Percentiles rank a stretch among this genome's conserved stretches.
Evolutionary conservation across 2,888 invertebrate species (phyloP).

Genomic region (Gymnocheta viridis): DNA sequence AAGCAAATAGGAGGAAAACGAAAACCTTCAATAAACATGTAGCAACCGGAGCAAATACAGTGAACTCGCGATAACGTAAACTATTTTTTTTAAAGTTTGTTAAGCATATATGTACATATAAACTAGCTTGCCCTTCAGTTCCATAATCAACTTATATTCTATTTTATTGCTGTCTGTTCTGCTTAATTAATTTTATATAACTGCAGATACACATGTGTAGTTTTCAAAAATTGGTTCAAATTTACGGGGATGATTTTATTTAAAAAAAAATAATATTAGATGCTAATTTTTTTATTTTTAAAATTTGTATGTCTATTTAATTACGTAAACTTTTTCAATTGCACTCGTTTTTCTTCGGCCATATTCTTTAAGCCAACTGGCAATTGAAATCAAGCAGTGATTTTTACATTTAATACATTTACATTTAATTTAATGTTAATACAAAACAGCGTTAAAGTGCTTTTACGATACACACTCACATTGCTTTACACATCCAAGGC

Average conservation of each 20-base stretch:
- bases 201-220: too few relatives aligned
- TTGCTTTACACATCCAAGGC: background rate
- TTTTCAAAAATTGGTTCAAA: too few relatives aligned
- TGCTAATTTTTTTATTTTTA: background rate
- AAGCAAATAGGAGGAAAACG: conserved; percentile 3
- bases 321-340: background rate
- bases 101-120: too few relatives aligned
- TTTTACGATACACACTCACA: background rate
- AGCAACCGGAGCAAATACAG: background rate
- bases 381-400: background rate
- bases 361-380: background rate
- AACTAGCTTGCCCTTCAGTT: too few relatives aligned
- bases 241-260: too few relatives aligned
- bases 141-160: too few relatives aligned
- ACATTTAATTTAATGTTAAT: background rate
- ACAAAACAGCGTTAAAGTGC: conserved; percentile 21
- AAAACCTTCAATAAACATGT: conserved; percentile 52
- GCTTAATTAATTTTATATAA: too few relatives aligned
- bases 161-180: too few relatives aligned
- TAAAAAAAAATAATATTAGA: too few relatives aligned
- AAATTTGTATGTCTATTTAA: background rate
- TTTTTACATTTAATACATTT: background rate
- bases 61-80: background rate
- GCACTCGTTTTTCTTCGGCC: background rate
- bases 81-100: too few relatives aligned